Base-by-base conservation (phyloP, 2,113 vertebrate genomes). In the Paradoxurus hermaphroditus region DNA sequence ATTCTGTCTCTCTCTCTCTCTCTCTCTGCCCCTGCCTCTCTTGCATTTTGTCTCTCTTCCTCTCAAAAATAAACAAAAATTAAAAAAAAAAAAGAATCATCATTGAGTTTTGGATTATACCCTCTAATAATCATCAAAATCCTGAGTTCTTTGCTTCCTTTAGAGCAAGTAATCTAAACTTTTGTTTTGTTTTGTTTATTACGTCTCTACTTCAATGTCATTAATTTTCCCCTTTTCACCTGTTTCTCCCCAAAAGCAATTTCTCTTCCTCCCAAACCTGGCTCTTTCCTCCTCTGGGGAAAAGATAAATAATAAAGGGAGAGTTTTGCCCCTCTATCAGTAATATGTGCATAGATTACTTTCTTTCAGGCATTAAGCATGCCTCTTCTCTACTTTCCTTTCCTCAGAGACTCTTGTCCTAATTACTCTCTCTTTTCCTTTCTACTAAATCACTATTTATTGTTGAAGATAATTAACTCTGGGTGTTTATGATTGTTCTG, bases 401-500 rank as follows among this genome's bases (percentile, higher is more conserved):
- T 53, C 73, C 84, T 81, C 25, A 65, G 96, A 90, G 92, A 92
- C 73, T 84, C 81, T 59, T 92, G 75, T 82, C 75, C 91, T 91
- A 92, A 85, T 97, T 94, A 86, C 90, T 63, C 91, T 94, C 34
- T 85, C n/a, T 95, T 77, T 88, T 91, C 12, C n/a, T 82, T 90
- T 94, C 59, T 94, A 36, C 27, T 39, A 83, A 91, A 34, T 90
- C 18, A 73, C 46, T 44, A 62, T 82, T 86, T 85, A 65, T 90
- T 93, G 46, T 67, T 96, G 34, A 46, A 79, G 53, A 95, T 90
- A 87, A 91, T 90, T 86, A 77, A 87, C 34, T 51, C 36, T 79
- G 18, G 15, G 23, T 78, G 16, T 82, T 92, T 82, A 67, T 82
- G 82, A 70, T 51, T 53, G 11, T 62, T 97, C 68, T 83, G 7